Evolutionary conservation across 30 jellyfish, hydroid and myxozoan species (phyloP).

Genomic region (Morbakka virulenta): DNA sequence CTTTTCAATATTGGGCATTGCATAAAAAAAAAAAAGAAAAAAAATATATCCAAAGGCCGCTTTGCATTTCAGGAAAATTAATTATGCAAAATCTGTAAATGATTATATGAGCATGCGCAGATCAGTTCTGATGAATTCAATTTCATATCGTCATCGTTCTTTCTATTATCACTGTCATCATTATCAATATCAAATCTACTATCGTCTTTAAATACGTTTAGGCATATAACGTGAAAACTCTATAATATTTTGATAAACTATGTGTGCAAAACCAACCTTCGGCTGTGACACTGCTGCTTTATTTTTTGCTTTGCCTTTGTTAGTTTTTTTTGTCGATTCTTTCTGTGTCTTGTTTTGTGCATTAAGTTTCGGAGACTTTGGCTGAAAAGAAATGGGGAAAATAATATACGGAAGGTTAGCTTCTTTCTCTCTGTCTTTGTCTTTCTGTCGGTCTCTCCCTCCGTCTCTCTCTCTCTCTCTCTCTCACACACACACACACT

Average conservation of each 20-base stretch:
- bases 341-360: not conserved
- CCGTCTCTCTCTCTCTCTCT: too few species aligned
- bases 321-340: not conserved
- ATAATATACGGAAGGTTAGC: not conserved
- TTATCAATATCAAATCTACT: conserved; percentile 17
- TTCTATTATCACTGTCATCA: conserved; percentile 21
- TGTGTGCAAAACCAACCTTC: too few species aligned
- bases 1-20: not conserved
- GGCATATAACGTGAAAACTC: too few species aligned
- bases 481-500: too few species aligned
- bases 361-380: not conserved
- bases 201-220: too few species aligned
- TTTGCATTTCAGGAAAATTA: too few species aligned
- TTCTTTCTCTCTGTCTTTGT: too few species aligned
- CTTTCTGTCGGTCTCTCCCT: too few species aligned
- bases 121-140: not conserved
- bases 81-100: too few species aligned
- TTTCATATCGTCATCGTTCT: conserved; percentile 6
- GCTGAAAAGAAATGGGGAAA: not conserved
- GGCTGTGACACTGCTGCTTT: not conserved
- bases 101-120: too few species aligned
- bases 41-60: not conserved
- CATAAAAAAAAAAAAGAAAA: not conserved
- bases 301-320: not conserved
- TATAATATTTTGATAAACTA: too few species aligned